Base-by-base conservation (phyloP, 2,888 invertebrate genomes). In the Agrotis exclamationis region DNA sequence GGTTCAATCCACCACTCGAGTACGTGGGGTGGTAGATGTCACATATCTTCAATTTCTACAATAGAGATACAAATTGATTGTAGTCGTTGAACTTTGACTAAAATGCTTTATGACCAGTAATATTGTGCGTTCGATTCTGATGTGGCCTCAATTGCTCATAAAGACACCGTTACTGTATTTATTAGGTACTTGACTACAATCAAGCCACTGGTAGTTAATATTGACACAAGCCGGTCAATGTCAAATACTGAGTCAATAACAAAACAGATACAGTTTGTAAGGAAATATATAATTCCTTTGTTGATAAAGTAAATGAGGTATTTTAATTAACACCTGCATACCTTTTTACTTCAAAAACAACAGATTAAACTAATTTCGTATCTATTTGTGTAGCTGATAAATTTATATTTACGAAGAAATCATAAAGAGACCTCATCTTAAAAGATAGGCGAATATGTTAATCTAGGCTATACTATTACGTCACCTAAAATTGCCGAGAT, bases 91-190 rank as follows among this genome's bases (percentile, higher is more conserved):
- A 76, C 33, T 59, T 77, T 39, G 70, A 13, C 45, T 50, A n/a
- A n/a, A 48, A 50, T 68, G 22, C 22, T 39, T 45, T 50, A 50
- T 33, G 48, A 56, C 2, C 13, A 50, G 44, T 54, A 45, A 47
- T 53, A 70, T 22, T 72, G 22, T 48, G 14, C 6, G 9, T 44
- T 51, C 5, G 48, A 75, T 63, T 39, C 14, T 28, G 47, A 58
- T 28, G 74, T 58, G 74, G 44, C 28, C 57, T 51, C 22, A 73
- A 78, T 79, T 79, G 51, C 7, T 53, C 28, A 73, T 57, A 57
- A 22, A 62, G 16, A 22, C 24, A 44, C 24, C 48, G 54, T 45
- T 51, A 20, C n/a, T 78, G 14, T 45, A 47, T 63, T 50, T 45
- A 54, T 24, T 63, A 44, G 28, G 16, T 62, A 63, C 54, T 56